phyloP scores from a whole-genome alignment of 2,888 invertebrate genomes.

The Orgyia antiqua region DNA sequence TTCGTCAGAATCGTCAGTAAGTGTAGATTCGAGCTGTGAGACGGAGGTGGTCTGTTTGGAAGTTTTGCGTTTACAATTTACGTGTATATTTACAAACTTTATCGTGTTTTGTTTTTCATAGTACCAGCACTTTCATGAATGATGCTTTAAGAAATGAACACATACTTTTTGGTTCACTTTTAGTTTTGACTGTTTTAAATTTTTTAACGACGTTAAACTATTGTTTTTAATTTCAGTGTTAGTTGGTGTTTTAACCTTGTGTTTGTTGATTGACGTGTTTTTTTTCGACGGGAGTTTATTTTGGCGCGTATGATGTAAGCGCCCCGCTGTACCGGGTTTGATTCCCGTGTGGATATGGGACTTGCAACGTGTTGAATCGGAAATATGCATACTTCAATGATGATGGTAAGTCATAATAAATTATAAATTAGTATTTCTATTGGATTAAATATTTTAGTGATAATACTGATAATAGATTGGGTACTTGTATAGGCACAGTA shows the following conservation, averaged over 20 bases:
- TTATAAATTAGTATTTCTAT: too few species aligned
- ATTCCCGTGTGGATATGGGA: conserved; percentile 50
- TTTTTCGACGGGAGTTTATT: conserved; percentile 58
- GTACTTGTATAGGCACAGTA: too few species aligned
- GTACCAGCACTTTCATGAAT: conserved; percentile 26
- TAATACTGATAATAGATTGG: too few species aligned
- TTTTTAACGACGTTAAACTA: conserved; percentile 16
- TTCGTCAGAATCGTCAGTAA: conserved; percentile 28
- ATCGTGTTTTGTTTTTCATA: conserved; percentile 55
- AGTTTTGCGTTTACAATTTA: conserved; percentile 34
- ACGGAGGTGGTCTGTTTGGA: conserved; percentile 32
- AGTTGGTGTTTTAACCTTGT: conserved; percentile 65
- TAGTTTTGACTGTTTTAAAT: conserved; percentile 9
- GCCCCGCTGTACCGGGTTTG: conserved; percentile 51
- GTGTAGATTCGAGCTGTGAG: conserved; percentile 44
- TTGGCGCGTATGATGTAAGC: conserved; percentile 70
- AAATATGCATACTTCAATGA: conserved; percentile 69
- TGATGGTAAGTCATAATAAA: conserved; percentile 55
- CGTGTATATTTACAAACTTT: conserved; percentile 70
- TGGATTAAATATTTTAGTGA: too few species aligned
- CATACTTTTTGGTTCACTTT: conserved; percentile 12
- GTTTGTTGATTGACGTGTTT: conserved; percentile 64
- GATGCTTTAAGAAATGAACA: conserved; percentile 17
- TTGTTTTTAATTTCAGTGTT: conserved; percentile 43
- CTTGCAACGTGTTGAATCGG: conserved; percentile 37